phyloP scores from a whole-genome alignment of 1,140 invertebrate species.

The Aphidius gifuensis region DNA sequence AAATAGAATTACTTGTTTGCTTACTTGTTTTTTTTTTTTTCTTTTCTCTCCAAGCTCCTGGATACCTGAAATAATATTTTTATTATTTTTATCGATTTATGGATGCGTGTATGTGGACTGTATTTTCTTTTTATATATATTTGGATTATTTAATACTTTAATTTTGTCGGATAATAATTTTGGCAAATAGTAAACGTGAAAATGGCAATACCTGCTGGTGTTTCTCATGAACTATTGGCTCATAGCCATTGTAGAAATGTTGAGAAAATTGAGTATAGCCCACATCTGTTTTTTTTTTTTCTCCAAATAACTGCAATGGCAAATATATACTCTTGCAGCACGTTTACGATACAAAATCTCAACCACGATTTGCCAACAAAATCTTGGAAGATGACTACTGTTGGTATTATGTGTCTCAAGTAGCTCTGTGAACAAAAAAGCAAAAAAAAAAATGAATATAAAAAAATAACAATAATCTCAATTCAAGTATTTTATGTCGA shows the following conservation, averaged over 20 bases:
- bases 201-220: not conserved
- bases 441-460: no score
- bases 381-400: not conserved
- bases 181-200: no score
- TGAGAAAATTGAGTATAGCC: conserved; percentile 10
- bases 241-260: conserved; percentile 9
- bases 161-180: no score
- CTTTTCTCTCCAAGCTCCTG: not conserved
- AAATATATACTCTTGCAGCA: conserved; percentile 3
- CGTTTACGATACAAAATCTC: not conserved
- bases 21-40: not conserved
- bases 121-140: no score
- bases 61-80: no score
- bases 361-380: not conserved
- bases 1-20: not conserved
- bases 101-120: no score
- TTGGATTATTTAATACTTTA: no score
- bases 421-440: no score
- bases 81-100: no score
- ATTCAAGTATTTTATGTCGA: no score
- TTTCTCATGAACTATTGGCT: conserved; percentile 21
- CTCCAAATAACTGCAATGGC: conserved; percentile 16
- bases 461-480: no score
- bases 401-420: no score
- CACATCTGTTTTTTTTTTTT: not conserved